A percentile compares a stretch with the other conserved stretches of the same genome.
Evolutionary conservation across 2,888 invertebrate genomes (phyloP).

Genomic region (Lapara coniferarum): DNA sequence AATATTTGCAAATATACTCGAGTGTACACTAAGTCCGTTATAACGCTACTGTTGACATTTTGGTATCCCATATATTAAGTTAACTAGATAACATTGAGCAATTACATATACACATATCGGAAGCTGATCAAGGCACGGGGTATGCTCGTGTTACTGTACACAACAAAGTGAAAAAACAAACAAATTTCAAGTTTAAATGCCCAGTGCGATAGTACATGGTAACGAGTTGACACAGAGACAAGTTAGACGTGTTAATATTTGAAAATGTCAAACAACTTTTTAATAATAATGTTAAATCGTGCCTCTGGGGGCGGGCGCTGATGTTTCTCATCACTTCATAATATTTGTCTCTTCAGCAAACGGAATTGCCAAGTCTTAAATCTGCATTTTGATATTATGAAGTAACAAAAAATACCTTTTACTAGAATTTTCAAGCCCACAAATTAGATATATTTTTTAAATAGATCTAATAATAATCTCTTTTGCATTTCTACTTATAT

Average conservation of each 20-base stretch:
- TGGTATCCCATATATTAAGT: slow-evolving; percentile 64
- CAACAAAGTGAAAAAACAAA: slow-evolving; percentile 70
- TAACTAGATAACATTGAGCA: slow-evolving; percentile 79
- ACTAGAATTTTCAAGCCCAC: neutral
- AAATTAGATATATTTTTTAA: slow-evolving; percentile 24
- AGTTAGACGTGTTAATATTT: slow-evolving; percentile 18
- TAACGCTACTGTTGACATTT: slow-evolving; percentile 58
- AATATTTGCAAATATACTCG: slow-evolving; percentile 15
- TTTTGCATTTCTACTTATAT: slow-evolving; percentile 18
- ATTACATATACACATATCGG: slow-evolving; percentile 38
- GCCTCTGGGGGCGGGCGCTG: slow-evolving; percentile 17
- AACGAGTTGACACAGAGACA: slow-evolving; percentile 50
- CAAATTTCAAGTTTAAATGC: slow-evolving; percentile 67
- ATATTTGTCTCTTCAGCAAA: neutral
- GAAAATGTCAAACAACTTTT: slow-evolving; percentile 22
- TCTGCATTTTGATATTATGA: neutral
- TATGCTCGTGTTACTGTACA: slow-evolving; percentile 57
- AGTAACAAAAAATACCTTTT: neutral
- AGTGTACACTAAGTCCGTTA: slow-evolving; percentile 35
- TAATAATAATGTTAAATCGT: slow-evolving; percentile 21
- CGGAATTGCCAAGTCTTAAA: neutral
- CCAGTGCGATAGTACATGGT: slow-evolving; percentile 69
- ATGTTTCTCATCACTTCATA: neutral
- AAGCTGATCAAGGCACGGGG: slow-evolving; percentile 24
- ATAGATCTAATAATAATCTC: slow-evolving; percentile 25